Evolutionary conservation across 2,888 invertebrate species (phyloP).

Genomic region (Diplazon laetatorius): DNA sequence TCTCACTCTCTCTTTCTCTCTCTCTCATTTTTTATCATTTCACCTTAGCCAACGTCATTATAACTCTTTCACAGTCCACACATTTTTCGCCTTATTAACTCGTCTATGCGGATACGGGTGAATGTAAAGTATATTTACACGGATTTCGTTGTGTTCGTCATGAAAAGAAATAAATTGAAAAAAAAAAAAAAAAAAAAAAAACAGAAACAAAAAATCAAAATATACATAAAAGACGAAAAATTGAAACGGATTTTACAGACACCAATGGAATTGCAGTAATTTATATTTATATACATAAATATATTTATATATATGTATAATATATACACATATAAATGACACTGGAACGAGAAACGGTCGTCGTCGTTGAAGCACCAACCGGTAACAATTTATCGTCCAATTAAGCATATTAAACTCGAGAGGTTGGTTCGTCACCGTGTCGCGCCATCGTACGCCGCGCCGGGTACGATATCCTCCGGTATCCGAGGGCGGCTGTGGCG

Average conservation of each 20-base stretch:
- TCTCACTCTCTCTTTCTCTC: neutral
- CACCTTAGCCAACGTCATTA: conserved; percentile 14
- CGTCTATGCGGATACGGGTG: neutral
- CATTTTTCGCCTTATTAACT: conserved; percentile 11
- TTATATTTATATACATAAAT: too few species aligned
- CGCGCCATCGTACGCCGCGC: neutral
- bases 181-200: too few species aligned
- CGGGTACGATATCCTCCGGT: neutral
- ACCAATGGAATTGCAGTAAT: too few species aligned
- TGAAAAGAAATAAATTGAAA: too few species aligned
- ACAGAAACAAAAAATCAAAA: too few species aligned
- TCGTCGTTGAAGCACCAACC: neutral
- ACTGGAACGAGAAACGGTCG: too few species aligned
- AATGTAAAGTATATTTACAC: neutral
- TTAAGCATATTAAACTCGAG: neutral
- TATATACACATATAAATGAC: too few species aligned
- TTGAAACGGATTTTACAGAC: too few species aligned
- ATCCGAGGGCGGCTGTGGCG: neutral
- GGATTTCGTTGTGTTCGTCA: too few species aligned
- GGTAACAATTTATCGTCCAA: neutral
- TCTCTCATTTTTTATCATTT: conserved; percentile 4
- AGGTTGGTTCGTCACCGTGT: neutral
- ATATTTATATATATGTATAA: too few species aligned
- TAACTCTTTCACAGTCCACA: conserved; percentile 4
- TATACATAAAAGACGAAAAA: too few species aligned